These are phyloP conservation scores for Macquaria ambigua DNA, from an alignment of 2,113 vertebrate genomes.

Conservation along the genomic window DNA sequence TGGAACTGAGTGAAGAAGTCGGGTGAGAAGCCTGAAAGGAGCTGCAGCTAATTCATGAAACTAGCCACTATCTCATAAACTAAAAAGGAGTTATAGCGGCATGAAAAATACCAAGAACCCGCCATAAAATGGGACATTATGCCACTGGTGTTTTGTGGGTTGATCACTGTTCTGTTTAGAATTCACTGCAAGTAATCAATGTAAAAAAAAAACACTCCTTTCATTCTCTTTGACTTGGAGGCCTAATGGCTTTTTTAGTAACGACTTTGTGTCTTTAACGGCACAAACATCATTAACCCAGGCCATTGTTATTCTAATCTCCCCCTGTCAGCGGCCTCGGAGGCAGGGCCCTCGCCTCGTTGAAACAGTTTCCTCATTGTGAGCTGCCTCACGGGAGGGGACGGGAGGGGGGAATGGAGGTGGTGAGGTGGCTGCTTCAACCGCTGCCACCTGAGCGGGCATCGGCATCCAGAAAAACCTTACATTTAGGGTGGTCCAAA, in stretches of 20 bases:
- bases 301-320: slow-evolving; percentile 70
- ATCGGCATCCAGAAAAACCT: slow-evolving; percentile 37
- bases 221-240: slow-evolving; percentile 51
- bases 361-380: slow-evolving; percentile 70
- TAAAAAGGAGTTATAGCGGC: slow-evolving; percentile 22
- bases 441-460: slow-evolving; percentile 63
- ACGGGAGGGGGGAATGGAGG: background rate
- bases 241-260: slow-evolving; percentile 66
- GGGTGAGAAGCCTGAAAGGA: slow-evolving; percentile 49
- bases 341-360: slow-evolving; percentile 21
- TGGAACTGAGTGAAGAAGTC: slow-evolving; percentile 52
- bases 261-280: slow-evolving; percentile 66
- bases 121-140: slow-evolving; percentile 28
- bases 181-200: slow-evolving; percentile 49
- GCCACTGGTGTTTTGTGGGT: slow-evolving; percentile 21
- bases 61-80: background rate
- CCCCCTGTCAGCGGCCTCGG: slow-evolving; percentile 33
- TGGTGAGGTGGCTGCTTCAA: slow-evolving; percentile 15
- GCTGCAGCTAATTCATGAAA: slow-evolving; percentile 55
- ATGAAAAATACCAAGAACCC: slow-evolving; percentile 1
- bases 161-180: slow-evolving; percentile 57
- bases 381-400: background rate
- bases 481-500: slow-evolving; percentile 68
- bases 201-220: slow-evolving; percentile 14
- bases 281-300: slow-evolving; percentile 68